Conservation (phyloP, 2,888 invertebrate genomes). For the Hemaris fuciformis region DNA sequence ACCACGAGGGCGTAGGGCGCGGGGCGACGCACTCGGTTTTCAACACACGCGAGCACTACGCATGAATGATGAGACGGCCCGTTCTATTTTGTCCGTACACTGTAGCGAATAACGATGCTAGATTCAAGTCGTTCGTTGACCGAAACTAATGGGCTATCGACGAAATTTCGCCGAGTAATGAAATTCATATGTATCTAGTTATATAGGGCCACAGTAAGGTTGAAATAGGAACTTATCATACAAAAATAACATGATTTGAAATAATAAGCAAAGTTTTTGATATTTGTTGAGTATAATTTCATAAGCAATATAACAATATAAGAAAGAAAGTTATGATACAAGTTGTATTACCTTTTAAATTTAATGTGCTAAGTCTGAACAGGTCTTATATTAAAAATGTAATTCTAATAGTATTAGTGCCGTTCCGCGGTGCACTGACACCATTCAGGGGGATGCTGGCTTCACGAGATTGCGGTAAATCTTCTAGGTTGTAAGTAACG, state of each 20-base stretch:
- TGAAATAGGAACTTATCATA: too few species aligned
- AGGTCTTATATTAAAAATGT: background rate
- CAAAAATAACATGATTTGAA: background rate
- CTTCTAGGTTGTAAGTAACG: background rate
- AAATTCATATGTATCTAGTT: background rate
- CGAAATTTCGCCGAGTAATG: background rate
- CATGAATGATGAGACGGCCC: constrained; percentile 38
- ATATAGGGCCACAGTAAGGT: background rate
- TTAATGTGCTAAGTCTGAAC: too few species aligned
- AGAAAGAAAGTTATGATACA: too few species aligned
- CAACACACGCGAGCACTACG: constrained; percentile 16
- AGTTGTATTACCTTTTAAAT: too few species aligned
- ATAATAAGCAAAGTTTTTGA: background rate
- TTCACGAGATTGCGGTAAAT: background rate
- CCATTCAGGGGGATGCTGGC: background rate
- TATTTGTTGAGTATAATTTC: background rate
- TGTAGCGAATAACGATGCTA: background rate
- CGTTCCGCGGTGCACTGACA: background rate
- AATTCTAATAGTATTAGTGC: background rate
- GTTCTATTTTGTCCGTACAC: background rate
- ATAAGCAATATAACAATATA: too few species aligned
- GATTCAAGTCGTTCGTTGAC: background rate
- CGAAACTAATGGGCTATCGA: background rate
- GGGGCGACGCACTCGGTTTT: constrained; percentile 52
- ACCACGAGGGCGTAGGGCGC: constrained; percentile 39